These are phyloP conservation scores for Ecliptopera silaceata DNA, from an alignment of 2,888 invertebrate species.

Conservation along the genomic window DNA sequence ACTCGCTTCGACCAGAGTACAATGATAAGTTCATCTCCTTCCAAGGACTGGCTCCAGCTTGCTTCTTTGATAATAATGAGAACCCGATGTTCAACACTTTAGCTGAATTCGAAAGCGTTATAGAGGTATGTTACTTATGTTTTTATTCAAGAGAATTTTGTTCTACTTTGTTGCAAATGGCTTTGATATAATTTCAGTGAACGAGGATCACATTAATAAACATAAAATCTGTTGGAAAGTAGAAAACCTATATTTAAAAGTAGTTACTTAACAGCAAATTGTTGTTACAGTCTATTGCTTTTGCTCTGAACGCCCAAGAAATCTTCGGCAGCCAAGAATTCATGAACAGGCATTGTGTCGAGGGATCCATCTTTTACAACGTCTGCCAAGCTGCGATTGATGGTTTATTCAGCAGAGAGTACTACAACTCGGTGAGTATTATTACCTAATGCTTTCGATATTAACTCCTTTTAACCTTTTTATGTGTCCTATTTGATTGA, in stretches of 20 bases:
- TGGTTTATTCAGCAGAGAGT: conserved; percentile 25
- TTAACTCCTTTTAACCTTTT: too few species aligned
- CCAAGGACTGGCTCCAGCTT: conserved; percentile 68
- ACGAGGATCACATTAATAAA: too few species aligned
- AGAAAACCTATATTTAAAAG: too few species aligned
- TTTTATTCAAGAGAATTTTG: not conserved
- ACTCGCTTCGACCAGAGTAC: conserved; percentile 62
- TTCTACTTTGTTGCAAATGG: too few species aligned
- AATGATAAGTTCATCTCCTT: conserved; percentile 60
- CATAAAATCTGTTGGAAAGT: too few species aligned
- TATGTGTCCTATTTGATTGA: not conserved
- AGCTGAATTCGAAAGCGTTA: conserved; percentile 44
- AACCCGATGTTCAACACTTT: conserved; percentile 38
- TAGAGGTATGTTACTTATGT: conserved; percentile 48
- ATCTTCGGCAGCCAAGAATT: conserved; percentile 46
- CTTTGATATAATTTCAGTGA: too few species aligned
- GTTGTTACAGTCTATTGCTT: conserved; percentile 42
- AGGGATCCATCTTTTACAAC: conserved; percentile 23
- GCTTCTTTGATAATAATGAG: conserved; percentile 53
- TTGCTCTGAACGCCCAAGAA: conserved; percentile 45
- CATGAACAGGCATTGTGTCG: conserved; percentile 16
- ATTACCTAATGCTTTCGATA: too few species aligned
- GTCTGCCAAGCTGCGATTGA: conserved; percentile 31
- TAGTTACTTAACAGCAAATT: too few species aligned
- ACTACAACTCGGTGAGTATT: conserved; percentile 44